Conservation (phyloP, 2,113 vertebrate genomes). For the Cygnus atratus region DNA sequence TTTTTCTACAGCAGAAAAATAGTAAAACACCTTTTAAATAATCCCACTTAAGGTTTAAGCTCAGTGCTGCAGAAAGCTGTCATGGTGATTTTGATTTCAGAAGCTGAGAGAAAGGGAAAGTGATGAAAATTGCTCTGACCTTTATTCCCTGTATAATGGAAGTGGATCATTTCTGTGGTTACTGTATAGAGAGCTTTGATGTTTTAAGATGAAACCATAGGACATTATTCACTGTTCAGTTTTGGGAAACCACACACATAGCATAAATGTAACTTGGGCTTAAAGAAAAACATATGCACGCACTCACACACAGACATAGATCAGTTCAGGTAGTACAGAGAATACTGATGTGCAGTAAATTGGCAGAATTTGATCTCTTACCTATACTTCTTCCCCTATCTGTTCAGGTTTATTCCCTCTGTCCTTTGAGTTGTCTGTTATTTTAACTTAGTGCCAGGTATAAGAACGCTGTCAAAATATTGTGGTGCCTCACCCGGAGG, state of each 20-base stretch:
- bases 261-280: neutral
- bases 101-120: slow-evolving; percentile 11
- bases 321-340: neutral
- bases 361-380: slow-evolving; percentile 10
- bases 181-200: neutral
- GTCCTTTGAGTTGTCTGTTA: neutral
- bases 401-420: neutral
- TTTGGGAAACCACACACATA: neutral
- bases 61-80: slow-evolving; percentile 4
- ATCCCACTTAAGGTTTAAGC: neutral
- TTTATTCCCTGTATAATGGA: neutral
- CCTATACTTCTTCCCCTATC: neutral
- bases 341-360: neutral
- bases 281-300: neutral
- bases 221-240: neutral
- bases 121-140: slow-evolving; percentile 5
- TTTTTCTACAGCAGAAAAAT: neutral
- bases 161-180: neutral
- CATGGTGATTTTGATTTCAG: slow-evolving; percentile 38
- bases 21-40: slow-evolving; percentile 20
- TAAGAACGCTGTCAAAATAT: neutral
- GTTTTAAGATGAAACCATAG: neutral
- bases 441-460: neutral
- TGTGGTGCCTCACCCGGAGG: neutral
- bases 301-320: neutral